A percentile compares a stretch with the other conserved stretches of the same genome.
phyloP scores from a whole-genome alignment of 2,797 vertebrate genomes.

The Sparus aurata region DNA sequence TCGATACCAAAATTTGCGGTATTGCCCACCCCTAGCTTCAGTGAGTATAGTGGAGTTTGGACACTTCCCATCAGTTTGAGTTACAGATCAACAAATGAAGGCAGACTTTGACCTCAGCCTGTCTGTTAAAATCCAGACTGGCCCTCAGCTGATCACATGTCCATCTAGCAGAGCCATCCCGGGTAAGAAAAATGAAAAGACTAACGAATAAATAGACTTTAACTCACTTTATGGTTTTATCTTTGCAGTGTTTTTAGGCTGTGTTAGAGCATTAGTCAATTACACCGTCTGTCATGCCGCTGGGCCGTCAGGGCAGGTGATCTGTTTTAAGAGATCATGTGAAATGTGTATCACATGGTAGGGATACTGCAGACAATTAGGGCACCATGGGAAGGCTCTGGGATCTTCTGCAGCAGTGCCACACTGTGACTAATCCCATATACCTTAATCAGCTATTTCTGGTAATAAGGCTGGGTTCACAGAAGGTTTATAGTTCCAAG shows the following conservation, averaged over 20 bases:
- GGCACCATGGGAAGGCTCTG: conserved; percentile 25
- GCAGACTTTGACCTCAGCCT: conserved; percentile 71
- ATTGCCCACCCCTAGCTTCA: too few relatives aligned
- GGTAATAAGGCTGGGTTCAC: conserved; percentile 50
- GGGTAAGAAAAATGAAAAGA: conserved; percentile 45
- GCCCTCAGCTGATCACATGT: background rate
- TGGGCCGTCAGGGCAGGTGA: conserved; percentile 25
- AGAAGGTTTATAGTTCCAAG: conserved; percentile 60
- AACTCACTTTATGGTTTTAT: background rate
- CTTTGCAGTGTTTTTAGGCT: background rate
- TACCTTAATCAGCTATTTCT: conserved; percentile 69
- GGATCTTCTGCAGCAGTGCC: conserved; percentile 51
- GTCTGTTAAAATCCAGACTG: conserved; percentile 29
- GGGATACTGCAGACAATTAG: conserved; percentile 46
- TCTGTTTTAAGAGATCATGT: conserved; percentile 42
- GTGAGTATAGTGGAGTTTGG: conserved; percentile 46
- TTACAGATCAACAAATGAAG: conserved; percentile 63
- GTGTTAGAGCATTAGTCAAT: conserved; percentile 6
- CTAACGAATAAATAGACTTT: background rate
- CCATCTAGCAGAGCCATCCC: background rate
- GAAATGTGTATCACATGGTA: conserved; percentile 47
- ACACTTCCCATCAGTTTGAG: conserved; percentile 38
- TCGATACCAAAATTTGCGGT: too few relatives aligned
- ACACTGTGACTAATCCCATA: conserved; percentile 68
- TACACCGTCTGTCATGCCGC: background rate